Evolutionary conservation across 2,797 vertebrate species (phyloP), one percentile per base, ranked within the genome.

Genomic region (Caiman crocodilus): DNA sequence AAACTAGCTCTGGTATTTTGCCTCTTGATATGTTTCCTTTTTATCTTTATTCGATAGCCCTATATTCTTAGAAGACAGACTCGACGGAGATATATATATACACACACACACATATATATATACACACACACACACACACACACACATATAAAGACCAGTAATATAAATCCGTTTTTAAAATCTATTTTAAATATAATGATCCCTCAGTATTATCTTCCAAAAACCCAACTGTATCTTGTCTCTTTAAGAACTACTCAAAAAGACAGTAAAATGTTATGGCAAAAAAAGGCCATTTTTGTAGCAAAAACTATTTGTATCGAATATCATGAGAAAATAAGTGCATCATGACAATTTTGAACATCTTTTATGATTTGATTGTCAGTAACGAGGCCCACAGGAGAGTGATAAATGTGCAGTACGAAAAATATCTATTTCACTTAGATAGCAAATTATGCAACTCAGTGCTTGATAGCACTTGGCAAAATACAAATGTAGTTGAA

Each of bases 401-500:
- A 98, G 97, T 97, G 98, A 98, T 97, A 98, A 98, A 98, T 99
- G 98, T 98, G 98, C 96, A 95, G 96, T 97, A 96, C 94, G 96
- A 98, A 97, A 97, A 98, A 98, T 97, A 98, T 98, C 98, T 98
- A 97, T 98, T 98, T 98, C 97, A 98, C 98, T 97, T 98, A 97
- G 97, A 92, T 95, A 95, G 96, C 96, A 98, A 98, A 98, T 98
- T 98, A 98, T 98, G 97, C 98, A 98, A 97, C 97, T 97, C 97
- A 85, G 95, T 93, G 98, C 97, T 97, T 98, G 97, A 98, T 98
- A 98, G 98, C 98, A 98, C 93, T 98, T 98, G 98, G 98, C 98
- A 98, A 98, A 99, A 98, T 98, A 99, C 98, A 99, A 99, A 99
- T 98, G 98, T 98, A 98, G 98, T 98, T 98, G 98, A 99, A 98